Evolutionary conservation across 1,140 invertebrate genomes (phyloP).

Genomic region (Bradynema listronoti): DNA sequence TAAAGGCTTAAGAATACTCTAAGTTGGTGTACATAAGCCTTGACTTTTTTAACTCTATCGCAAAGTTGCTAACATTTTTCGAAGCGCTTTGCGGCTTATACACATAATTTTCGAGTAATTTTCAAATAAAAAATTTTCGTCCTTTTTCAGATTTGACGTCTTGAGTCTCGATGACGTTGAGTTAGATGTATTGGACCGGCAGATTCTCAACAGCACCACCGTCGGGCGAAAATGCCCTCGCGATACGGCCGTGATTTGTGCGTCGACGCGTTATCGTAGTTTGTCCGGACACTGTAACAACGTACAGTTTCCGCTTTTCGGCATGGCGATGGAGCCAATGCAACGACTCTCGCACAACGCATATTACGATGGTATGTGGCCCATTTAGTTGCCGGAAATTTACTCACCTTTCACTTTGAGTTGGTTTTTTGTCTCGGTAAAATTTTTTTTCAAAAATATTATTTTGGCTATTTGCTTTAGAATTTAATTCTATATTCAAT

Average conservation of each 20-base stretch:
- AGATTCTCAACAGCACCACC: conserved; percentile 16
- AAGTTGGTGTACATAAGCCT: conserved; percentile 1
- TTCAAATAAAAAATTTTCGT: conserved; percentile 5
- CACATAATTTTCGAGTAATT: too few relatives aligned
- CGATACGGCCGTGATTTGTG: conserved; percentile 14
- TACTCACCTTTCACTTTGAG: not conserved
- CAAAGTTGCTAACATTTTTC: not conserved
- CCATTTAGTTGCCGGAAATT: not conserved
- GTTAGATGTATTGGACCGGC: conserved; percentile 2
- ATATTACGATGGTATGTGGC: conserved; percentile 26
- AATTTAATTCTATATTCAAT: too few relatives aligned
- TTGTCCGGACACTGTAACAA: conserved; percentile 38
- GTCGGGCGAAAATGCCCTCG: conserved; percentile 22
- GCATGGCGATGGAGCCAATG: conserved; percentile 35
- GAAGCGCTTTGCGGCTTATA: too few relatives aligned
- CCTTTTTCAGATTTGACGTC: conserved; percentile 1
- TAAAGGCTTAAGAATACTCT: not conserved
- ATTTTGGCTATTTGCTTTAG: too few relatives aligned
- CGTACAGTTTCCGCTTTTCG: conserved; percentile 32
- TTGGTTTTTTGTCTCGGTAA: conserved; percentile 1
- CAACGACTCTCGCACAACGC: conserved; percentile 16
- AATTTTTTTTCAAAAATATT: too few relatives aligned
- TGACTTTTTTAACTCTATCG: conserved; percentile 19
- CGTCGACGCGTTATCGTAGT: conserved; percentile 27
- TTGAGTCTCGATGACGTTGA: too few relatives aligned